Evolutionary conservation across 2,888 invertebrate species (phyloP), one percentile per base, ranked within the genome.

Genomic region (Limnephilus rhombicus): DNA sequence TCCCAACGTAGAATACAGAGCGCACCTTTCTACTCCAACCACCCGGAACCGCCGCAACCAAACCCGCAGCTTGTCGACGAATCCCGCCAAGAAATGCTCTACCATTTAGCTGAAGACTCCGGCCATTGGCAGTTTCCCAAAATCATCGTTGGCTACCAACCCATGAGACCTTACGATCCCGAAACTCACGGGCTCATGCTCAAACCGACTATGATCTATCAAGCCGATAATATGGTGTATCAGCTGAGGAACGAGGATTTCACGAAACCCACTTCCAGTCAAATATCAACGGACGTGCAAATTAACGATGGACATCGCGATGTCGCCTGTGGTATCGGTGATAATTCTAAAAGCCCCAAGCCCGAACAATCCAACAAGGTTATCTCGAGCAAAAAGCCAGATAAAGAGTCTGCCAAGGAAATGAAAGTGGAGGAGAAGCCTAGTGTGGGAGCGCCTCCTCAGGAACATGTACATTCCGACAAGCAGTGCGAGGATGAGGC

Each of bases 101-200:
- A 93, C 85, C 94, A 92, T 41, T 81, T 93, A 89, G 92, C 91
- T 45, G 93, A 94, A n/a, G 93, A 93, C 41, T 90, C 93, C 4
- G 91, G 92, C 45, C 92, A 92, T 80, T 93, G 93, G 92, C 94
- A 93, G 80, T 94, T 94, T 88, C 94, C 94, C 2, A 93, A 92
- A 53, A 93, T 94, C 82, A 94, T 96, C 93, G 95, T 96, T 85
- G 96, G 96, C 94, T 95, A 95, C 94, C 93, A 93, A 85, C 93
- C 94, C 24, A 93, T 94, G 93, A 92, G 93, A 83, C 93, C 93
- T n/a, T 92, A 83, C 89, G 68, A 83, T 34, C 85, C 86, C 5
- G 93, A 92, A 24, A 91, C 89, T 37, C 93, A 92, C n/a, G 93
- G 93, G 3, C 88, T 94, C 18, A 91, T 93, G 92, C 90, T 93